Evolutionary conservation across 2,888 invertebrate genomes (phyloP).

Genomic region (Sarcophaga caerulescens): DNA sequence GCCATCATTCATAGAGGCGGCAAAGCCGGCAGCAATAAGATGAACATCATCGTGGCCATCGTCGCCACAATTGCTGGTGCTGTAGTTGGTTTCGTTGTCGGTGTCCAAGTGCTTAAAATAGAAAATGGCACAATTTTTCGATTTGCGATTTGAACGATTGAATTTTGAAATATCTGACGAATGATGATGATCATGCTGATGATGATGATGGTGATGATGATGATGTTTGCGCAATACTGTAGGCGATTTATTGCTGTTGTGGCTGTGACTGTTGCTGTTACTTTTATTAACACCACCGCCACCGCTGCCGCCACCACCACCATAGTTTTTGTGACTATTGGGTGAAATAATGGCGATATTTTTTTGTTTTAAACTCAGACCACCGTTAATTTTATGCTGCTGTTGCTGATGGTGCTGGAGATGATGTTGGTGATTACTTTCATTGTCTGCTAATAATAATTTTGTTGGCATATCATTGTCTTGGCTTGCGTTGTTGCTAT

Average conservation of each 20-base stretch:
- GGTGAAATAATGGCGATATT: slow-evolving; percentile 78
- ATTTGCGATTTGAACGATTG: slow-evolving; percentile 88
- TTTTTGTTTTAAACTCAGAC: slow-evolving; percentile 71
- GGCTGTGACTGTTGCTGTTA: slow-evolving; percentile 32
- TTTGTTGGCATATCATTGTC: slow-evolving; percentile 60
- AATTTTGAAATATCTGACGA: slow-evolving; percentile 84
- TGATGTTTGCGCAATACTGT: slow-evolving; percentile 79
- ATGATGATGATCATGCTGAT: slow-evolving; percentile 77
- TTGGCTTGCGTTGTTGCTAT: slow-evolving; percentile 33
- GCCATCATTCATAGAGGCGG: slow-evolving; percentile 72
- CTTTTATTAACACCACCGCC: slow-evolving; percentile 3
- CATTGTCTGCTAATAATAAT: slow-evolving; percentile 56
- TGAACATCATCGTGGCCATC: slow-evolving; percentile 59
- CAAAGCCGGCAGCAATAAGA: slow-evolving; percentile 32
- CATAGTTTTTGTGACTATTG: slow-evolving; percentile 69
- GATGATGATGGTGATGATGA: not conserved
- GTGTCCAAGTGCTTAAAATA: slow-evolving; percentile 94
- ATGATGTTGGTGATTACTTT: slow-evolving; percentile 62
- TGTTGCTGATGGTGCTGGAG: slow-evolving; percentile 68
- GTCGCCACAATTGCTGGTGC: slow-evolving; percentile 72
- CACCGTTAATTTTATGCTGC: slow-evolving; percentile 61
- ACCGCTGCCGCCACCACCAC: slow-evolving; percentile 10
- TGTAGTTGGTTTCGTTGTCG: slow-evolving; percentile 87
- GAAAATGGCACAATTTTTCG: slow-evolving; percentile 91
- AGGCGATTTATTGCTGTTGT: slow-evolving; percentile 74